Evolutionary conservation across 2,888 invertebrate species (phyloP).

Genomic region (Platycnemis pennipes): DNA sequence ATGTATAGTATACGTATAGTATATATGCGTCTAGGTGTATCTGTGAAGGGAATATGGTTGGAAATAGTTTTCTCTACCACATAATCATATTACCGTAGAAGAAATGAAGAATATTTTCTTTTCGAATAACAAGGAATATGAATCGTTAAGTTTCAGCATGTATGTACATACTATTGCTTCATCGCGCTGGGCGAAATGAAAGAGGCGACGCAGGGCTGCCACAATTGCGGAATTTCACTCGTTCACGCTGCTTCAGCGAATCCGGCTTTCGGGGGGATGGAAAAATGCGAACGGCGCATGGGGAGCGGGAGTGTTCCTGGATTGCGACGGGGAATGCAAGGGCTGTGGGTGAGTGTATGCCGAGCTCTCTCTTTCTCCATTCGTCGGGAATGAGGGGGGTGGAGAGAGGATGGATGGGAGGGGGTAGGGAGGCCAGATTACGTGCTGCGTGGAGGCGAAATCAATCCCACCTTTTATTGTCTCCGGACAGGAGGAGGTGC

Average conservation of each 20-base stretch:
- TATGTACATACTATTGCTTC: neutral
- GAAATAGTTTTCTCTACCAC: too few species aligned
- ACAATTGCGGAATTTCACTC: neutral
- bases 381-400: neutral
- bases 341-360: neutral
- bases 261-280: neutral
- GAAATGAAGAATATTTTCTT: too few species aligned
- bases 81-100: too few species aligned
- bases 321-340: neutral
- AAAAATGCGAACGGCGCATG: neutral
- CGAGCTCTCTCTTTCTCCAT: neutral
- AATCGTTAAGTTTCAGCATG: too few species aligned
- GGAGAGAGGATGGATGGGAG: neutral
- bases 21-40: too few species aligned
- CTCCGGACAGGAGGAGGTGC: neutral
- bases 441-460: neutral
- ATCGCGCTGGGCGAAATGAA: neutral
- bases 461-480: slow-evolving; percentile 32
- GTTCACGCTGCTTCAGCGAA: neutral
- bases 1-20: too few species aligned
- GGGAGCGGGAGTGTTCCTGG: neutral
- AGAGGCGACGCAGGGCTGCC: neutral
- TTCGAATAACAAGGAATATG: too few species aligned
- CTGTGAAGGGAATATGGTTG: too few species aligned
- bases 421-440: too few species aligned